Base-by-base conservation (phyloP, 1,140 invertebrate genomes). In the Chrysoperla carnea region DNA sequence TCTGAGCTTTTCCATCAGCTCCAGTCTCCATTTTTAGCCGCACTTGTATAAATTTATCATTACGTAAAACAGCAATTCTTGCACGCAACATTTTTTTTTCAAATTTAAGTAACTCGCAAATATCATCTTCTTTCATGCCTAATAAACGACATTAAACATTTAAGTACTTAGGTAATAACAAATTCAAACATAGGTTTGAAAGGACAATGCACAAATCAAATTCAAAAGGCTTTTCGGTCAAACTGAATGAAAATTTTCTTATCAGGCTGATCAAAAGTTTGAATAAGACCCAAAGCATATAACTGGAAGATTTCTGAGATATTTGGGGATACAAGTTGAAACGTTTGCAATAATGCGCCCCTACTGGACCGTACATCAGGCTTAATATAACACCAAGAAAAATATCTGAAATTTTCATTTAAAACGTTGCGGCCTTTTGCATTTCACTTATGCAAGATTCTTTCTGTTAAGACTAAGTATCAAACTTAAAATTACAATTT, bases 121-220 rank as follows among this genome's bases (percentile, higher is more conserved):
- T 81, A 60, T 96, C 92, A 58, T 96, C 92, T 67, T 97, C 93
- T 66, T 94, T 95, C 83, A 96, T 91, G 62, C 81, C 76, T 79
- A 43, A 40, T 4, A 12, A 33, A 11, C 5, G 5, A 23, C 17
- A 23, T 23, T 23, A 23, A 23, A 23, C 17, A 23, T 41, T 47
- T 39, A 17, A 36, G 7, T 12, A 36, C n/a, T 12, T 6, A 36
- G 13, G 7, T 36, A 36, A 36, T 8, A 35, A 6, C 11, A 36
- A 36, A 36, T n/a, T 8, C 8, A 35, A 35, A 35, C 8, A 35
- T 8, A 35, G n/a, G n/a, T 9, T 6, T 5, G 27, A n/a, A 23
- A 40, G 11, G 17, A 39, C n/a, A 5, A 5, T 12, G 23, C 9
- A 5, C 9, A 13, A 13, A 39, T 2, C 3, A 39, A n/a, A n/a